A percentile compares a stretch with the other conserved stretches of the same genome.
Evolutionary conservation across 2,113 vertebrate genomes (phyloP).

Genomic region (Lasiurus borealis): DNA sequence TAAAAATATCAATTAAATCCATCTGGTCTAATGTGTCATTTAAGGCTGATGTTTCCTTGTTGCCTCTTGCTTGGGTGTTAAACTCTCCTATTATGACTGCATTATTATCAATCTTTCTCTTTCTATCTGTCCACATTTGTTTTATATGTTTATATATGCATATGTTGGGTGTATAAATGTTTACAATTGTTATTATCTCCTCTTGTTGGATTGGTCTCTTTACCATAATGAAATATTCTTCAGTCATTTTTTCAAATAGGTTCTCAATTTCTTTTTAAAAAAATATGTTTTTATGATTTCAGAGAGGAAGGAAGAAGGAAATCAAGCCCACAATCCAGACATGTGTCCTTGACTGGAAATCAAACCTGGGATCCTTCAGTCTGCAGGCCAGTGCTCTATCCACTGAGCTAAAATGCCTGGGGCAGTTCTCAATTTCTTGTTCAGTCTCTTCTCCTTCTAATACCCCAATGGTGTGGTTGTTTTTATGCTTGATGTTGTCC

Average conservation of each 20-base stretch:
- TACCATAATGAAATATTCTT: background rate
- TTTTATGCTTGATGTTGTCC: background rate
- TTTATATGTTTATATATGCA: background rate
- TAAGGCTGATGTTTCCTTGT: background rate
- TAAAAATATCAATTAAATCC: background rate
- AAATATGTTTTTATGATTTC: no score
- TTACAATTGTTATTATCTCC: background rate
- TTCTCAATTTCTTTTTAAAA: background rate
- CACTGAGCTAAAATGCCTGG: no score
- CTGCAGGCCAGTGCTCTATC: no score
- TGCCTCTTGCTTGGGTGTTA: background rate
- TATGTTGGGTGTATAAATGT: background rate
- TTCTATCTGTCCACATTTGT: background rate
- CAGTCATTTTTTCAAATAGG: background rate
- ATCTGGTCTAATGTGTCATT: background rate
- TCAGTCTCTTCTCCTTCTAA: background rate
- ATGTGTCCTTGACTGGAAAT: no score
- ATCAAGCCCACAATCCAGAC: no score
- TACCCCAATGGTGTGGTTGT: background rate
- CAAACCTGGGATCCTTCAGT: no score
- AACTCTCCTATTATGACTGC: background rate
- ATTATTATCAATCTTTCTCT: background rate
- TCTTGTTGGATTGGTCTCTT: background rate
- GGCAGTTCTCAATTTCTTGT: background rate
- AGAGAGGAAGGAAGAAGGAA: no score